phyloP scores from a whole-genome alignment of 2,113 vertebrate genomes.

The Mormyrus iriodes region DNA sequence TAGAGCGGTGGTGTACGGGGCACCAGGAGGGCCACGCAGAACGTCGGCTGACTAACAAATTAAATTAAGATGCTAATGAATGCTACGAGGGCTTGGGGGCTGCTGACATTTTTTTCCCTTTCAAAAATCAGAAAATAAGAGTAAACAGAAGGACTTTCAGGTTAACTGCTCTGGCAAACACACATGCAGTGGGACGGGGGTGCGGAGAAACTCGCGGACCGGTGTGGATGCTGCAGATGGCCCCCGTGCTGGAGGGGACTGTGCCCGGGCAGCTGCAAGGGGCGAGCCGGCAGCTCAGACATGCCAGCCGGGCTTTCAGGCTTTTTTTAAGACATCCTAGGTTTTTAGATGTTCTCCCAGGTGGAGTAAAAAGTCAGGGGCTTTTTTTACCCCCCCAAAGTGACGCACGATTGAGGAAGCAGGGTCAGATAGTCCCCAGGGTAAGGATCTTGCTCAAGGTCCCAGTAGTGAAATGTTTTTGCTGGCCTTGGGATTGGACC shows the following conservation, averaged over 20 bases:
- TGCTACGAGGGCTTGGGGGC: not conserved
- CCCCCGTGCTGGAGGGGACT: not conserved
- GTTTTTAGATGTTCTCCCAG: too few relatives aligned
- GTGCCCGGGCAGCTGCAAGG: not conserved
- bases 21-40: not conserved
- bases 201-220: not conserved
- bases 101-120: not conserved
- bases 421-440: not conserved
- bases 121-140: not conserved
- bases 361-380: too few relatives aligned
- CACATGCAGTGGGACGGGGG: not conserved
- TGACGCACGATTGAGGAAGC: not conserved
- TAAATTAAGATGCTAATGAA: conserved; percentile 15
- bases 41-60: conserved; percentile 6
- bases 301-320: not conserved
- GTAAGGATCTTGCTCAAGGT: not conserved
- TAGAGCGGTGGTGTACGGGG: not conserved
- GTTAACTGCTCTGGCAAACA: not conserved
- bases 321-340: too few relatives aligned
- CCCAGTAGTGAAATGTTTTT: not conserved
- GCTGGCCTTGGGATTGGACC: not conserved
- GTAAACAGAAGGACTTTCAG: conserved; percentile 10
- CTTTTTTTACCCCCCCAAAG: not conserved
- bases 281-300: not conserved
- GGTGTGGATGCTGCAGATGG: not conserved